Conservation (phyloP, 2,888 invertebrate genomes). For the Lepidocyrtoides sp. region DNA sequence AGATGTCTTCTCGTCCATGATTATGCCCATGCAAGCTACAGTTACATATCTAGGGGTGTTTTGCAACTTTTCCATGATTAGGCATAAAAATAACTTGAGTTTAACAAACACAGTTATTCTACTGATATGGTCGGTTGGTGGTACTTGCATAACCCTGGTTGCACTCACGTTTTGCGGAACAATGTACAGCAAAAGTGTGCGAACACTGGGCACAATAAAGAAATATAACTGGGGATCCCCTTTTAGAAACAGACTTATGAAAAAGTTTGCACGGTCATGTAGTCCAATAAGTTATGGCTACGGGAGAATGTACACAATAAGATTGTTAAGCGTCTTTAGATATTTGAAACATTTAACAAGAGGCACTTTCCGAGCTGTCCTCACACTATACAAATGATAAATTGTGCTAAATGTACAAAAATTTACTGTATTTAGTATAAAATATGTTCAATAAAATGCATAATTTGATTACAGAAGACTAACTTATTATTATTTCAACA, state of each 20-base stretch:
- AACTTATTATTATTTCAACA: too few species aligned
- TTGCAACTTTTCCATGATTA: constrained; percentile 50
- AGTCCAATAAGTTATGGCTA: constrained; percentile 68
- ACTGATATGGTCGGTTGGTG: constrained; percentile 22
- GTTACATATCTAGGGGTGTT: constrained; percentile 1
- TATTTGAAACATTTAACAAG: constrained; percentile 31
- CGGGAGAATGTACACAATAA: constrained; percentile 56
- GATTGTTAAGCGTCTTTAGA: constrained; percentile 25
- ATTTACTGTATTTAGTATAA: too few species aligned
- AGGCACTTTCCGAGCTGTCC: constrained; percentile 37
- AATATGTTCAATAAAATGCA: too few species aligned
- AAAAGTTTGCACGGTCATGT: constrained; percentile 49
- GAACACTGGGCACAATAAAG: neutral
- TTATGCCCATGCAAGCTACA: constrained; percentile 12
- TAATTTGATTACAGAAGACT: too few species aligned
- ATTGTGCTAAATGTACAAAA: neutral
- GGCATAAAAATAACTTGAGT: constrained; percentile 2
- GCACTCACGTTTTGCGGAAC: constrained; percentile 20
- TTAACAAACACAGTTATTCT: constrained; percentile 22
- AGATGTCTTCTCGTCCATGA: constrained; percentile 19
- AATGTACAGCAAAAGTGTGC: constrained; percentile 48
- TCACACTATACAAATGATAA: neutral
- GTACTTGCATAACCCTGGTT: neutral
- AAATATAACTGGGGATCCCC: constrained; percentile 35
- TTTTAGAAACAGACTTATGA: constrained; percentile 16